Evolutionary conservation across 2,888 invertebrate species (phyloP).

Genomic region (Homarus gammarus): DNA sequence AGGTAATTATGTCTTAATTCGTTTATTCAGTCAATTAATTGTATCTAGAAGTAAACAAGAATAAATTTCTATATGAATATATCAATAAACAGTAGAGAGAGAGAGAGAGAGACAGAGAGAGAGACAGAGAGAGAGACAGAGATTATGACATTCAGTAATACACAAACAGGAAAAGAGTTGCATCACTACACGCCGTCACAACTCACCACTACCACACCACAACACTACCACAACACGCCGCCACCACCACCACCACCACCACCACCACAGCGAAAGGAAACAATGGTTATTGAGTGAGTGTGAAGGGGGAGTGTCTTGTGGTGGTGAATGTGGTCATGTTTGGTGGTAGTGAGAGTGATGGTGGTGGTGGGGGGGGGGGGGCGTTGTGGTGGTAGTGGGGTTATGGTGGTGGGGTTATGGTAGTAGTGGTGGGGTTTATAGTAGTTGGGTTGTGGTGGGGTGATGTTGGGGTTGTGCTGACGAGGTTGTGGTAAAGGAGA

Average conservation of each 20-base stretch:
- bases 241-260: background rate
- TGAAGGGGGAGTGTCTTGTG: background rate
- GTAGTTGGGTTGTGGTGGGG: background rate
- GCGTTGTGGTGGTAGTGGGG: background rate
- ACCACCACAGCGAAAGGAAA: background rate
- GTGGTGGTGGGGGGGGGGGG: background rate
- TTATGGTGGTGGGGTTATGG: background rate
- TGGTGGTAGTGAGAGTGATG: background rate
- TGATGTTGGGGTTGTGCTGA: background rate
- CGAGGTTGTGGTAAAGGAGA: too few relatives aligned
- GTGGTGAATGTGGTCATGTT: background rate
- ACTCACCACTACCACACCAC: background rate
- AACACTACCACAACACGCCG: background rate
- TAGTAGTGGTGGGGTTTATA: background rate
- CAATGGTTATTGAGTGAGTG: too few relatives aligned
- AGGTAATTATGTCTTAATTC: too few relatives aligned
- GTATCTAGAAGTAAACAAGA: too few relatives aligned
- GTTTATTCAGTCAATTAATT: too few relatives aligned
- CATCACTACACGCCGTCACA: too few relatives aligned
- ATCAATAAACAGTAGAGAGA: too few relatives aligned
- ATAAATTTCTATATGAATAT: too few relatives aligned
- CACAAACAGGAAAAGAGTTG: too few relatives aligned
- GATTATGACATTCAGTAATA: background rate
- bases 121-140: background rate
- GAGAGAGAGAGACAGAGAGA: conserved; percentile 3